A percentile compares a stretch with the other conserved stretches of the same genome.
Evolutionary conservation across 2,888 invertebrate species (phyloP).

Genomic region (Hirudinaria manillensis): DNA sequence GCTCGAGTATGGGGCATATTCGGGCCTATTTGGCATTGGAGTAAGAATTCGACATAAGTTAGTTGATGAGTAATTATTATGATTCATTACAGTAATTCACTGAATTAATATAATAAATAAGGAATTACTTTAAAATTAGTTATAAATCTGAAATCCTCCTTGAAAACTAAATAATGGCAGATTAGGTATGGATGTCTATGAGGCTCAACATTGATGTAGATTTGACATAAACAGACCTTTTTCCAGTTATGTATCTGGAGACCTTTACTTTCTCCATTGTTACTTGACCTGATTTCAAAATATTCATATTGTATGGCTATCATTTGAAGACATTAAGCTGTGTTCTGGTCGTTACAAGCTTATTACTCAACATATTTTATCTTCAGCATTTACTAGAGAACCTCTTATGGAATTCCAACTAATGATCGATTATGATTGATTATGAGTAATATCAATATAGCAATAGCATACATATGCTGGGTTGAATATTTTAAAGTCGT

Average conservation of each 20-base stretch:
- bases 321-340: not conserved
- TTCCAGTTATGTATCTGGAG: conserved; percentile 93
- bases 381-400: not conserved
- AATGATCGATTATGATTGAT: not conserved
- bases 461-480: no score
- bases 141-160: no score
- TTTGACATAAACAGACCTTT: conserved; percentile 57
- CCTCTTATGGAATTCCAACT: not conserved
- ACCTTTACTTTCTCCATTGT: conserved; percentile 99
- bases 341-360: not conserved
- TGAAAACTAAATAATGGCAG: no score
- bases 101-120: no score
- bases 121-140: no score
- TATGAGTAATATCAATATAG: not conserved
- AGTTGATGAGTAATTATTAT: not conserved
- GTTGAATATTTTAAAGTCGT: no score
- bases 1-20: conserved; percentile 75
- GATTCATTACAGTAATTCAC: no score
- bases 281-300: conserved; percentile 70
- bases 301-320: not conserved
- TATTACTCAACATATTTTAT: not conserved
- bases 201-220: no score
- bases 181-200: no score
- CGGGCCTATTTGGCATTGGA: conserved; percentile 61
- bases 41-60: conserved; percentile 4